These are phyloP conservation scores for Tupaia chinensis DNA, from an alignment of 2,113 vertebrate genomes.

Conservation along the genomic window DNA sequence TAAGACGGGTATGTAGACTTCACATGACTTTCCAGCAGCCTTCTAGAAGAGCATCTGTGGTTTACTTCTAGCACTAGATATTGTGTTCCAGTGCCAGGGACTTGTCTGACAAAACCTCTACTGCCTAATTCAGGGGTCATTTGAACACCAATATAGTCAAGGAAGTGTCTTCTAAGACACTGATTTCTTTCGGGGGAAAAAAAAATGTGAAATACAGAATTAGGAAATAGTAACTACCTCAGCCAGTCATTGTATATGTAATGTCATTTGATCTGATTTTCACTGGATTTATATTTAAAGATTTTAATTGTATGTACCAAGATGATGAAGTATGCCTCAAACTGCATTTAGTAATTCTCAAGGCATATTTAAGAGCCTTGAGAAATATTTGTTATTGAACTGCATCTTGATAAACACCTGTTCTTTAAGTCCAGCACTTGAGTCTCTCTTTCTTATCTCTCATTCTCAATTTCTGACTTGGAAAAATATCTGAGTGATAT, in stretches of 20 bases:
- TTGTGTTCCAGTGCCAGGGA: neutral
- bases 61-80: neutral
- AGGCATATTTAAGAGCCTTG: neutral
- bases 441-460: neutral
- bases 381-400: neutral
- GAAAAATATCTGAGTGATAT: neutral
- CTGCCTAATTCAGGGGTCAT: neutral
- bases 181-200: neutral
- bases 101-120: neutral
- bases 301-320: constrained; percentile 5
- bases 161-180: neutral
- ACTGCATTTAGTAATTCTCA: neutral
- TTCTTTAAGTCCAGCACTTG: neutral
- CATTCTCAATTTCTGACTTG: neutral
- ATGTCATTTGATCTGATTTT: constrained; percentile 12
- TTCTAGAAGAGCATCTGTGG: neutral
- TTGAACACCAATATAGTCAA: neutral
- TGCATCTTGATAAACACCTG: neutral
- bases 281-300: neutral
- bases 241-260: neutral
- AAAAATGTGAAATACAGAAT: neutral
- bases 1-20: neutral
- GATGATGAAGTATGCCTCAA: neutral
- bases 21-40: neutral
- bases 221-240: neutral